Base-by-base conservation (phyloP, 1,140 invertebrate genomes). In the Brachionus rotundiformis region DNA sequence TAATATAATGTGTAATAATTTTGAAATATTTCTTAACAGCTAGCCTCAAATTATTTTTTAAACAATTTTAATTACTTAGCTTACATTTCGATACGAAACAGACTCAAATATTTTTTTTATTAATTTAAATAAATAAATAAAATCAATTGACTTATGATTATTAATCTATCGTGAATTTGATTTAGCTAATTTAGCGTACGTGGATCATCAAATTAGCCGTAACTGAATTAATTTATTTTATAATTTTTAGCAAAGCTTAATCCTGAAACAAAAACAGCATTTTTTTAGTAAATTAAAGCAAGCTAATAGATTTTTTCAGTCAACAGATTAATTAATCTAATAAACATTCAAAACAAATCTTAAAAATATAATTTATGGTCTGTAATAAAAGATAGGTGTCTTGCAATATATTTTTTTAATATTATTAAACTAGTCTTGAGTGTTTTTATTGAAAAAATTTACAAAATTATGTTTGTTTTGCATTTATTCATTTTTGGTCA, bases 361-460 rank as follows among this genome's bases (percentile, higher is more conserved):
- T 49, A 49, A 49, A 54, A 54, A 54, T 19, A 54, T 54, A 54
- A 54, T 54, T 54, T 54, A 54, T 49, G 47, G 47, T 49, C 16
- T 23, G 7, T 5, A 19, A 54, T 54, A 54, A 54, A 19, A 54
- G 4, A 54, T 23, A 54, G 47, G 47, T 54, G 8, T 54, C 2
- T 19, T 19, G 19, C 7, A 54, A 16, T 8, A 54, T n/a, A n/a
- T n/a, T n/a, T n/a, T n/a, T n/a, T n/a, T n/a, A n/a, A n/a, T 54
- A 23, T 54, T 19, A 19, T 54, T 54, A 0, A 19, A 16, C 4
- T 19, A 54, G 47, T 54, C 16, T 54, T 54, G 47, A 54, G 19
- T 19, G 4, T 54, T 49, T 54, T 54, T 54, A 54, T 54, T 54
- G 10, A 54, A 54, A 54, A 54, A 54, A 54, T 54, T 54, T 54